Percentiles rank a stretch among this genome's conserved stretches.
Conservation (phyloP, 2,888 invertebrate genomes). For the Diplolepis rosae region DNA sequence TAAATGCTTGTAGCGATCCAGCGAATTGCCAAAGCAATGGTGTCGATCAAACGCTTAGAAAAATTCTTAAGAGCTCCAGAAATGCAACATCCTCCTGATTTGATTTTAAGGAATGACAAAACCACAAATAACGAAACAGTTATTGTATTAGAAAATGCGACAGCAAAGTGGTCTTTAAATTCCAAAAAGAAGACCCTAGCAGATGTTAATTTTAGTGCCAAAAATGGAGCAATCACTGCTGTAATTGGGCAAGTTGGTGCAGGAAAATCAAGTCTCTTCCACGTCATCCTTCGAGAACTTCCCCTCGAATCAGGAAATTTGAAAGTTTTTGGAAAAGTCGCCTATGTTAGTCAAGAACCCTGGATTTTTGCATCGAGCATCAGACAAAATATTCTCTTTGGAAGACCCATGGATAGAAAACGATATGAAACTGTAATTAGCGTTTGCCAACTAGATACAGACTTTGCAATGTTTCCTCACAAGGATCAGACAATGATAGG, state of each 20-base stretch:
- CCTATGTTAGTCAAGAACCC: constrained; percentile 88
- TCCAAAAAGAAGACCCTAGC: constrained; percentile 81
- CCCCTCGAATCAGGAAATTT: constrained; percentile 79
- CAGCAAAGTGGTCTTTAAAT: constrained; percentile 81
- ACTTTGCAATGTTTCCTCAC: constrained; percentile 83
- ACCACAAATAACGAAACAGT: constrained; percentile 47
- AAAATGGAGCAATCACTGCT: constrained; percentile 79
- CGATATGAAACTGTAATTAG: constrained; percentile 76
- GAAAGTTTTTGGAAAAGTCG: constrained; percentile 79
- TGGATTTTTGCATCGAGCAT: constrained; percentile 86
- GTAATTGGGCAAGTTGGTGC: constrained; percentile 81
- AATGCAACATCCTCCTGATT: neutral
- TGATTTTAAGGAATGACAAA: neutral
- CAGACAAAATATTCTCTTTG: constrained; percentile 77
- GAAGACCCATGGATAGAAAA: constrained; percentile 61
- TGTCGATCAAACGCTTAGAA: constrained; percentile 76
- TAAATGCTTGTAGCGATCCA: constrained; percentile 78
- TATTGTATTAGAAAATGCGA: constrained; percentile 77
- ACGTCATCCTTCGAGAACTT: constrained; percentile 79
- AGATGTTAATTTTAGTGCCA: constrained; percentile 80
- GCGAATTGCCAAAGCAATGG: constrained; percentile 78
- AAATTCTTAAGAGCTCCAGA: constrained; percentile 59
- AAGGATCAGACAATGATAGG: constrained; percentile 87
- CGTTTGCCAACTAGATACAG: constrained; percentile 83
- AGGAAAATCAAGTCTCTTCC: constrained; percentile 78